Evolutionary conservation across 1,140 invertebrate genomes (phyloP), one percentile per base, ranked within the genome.

Genomic region (Leptestheria dahalacensis): DNA sequence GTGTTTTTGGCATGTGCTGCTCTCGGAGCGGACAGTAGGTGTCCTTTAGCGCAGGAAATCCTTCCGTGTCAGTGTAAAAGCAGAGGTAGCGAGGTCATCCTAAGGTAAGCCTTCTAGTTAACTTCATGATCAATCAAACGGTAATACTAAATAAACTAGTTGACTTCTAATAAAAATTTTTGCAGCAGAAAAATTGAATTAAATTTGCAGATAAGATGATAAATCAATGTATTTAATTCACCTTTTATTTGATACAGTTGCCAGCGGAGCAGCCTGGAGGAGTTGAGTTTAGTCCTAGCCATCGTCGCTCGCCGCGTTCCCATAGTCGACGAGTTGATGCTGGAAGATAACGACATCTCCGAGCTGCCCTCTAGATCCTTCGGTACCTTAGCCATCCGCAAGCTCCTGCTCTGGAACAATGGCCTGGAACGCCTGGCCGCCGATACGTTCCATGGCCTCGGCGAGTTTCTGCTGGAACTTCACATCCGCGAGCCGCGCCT

Each of bases 401-500:
- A 87, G 33, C 67, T 90, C 15, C 88, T 90, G 84, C 66, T 91
- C 52, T 75, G 87, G 2, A 82, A 88, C 66, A 92, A 91, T 71
- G 81, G 82, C 21, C 71, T 92, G 3, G 86, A 91, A 67, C 75
- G 86, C 49, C 78, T 91, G 3, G 85, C 86, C 0, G 79, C 82
- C 26, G 83, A 86, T 52, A 89, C 86, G 82, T 72, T 91, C 26
- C 80, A 83, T 47, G 70, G 70, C 12, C 73, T 89, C 21, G 86
- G 90, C 68, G 78, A 79, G 26, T 82, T 79, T 24, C 69, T 91
- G 21, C 77, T 88, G 63, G 87, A 91, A 72, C 75, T 91, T 9
- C 90, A 84, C 63, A 76, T 91, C 12, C 87, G 90, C 1, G 88
- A 91, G 71, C 83, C 86, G 10, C 82, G 84, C 64, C 69, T 91